Percentiles rank a stretch among this genome's conserved stretches.
Evolutionary conservation across 2,888 invertebrate species (phyloP).

Genomic region (Allolobophora icterica): DNA sequence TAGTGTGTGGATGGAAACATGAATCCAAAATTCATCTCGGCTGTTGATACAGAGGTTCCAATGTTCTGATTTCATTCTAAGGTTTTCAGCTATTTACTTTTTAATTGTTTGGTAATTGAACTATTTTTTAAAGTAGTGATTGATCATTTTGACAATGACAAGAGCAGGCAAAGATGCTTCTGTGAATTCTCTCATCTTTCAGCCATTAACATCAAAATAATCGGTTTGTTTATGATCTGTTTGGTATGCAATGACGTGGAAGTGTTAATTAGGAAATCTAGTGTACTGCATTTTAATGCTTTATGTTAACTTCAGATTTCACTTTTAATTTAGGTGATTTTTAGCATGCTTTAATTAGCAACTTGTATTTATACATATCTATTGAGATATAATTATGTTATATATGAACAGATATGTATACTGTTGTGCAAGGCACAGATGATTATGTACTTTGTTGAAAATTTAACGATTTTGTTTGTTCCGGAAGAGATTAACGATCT

Average conservation of each 20-base stretch:
- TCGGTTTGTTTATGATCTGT: neutral
- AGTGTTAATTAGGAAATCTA: neutral
- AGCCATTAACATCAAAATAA: neutral
- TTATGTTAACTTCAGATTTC: constrained; percentile 5
- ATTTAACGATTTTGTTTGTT: constrained; percentile 10
- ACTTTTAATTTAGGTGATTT: constrained; percentile 13
- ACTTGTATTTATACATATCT: neutral
- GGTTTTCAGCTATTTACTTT: neutral
- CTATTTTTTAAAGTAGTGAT: neutral
- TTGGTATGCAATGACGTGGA: neutral
- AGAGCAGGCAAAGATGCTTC: neutral
- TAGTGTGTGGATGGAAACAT: no score
- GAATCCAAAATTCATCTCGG: neutral
- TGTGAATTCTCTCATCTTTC: neutral
- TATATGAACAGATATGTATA: neutral
- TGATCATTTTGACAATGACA: neutral
- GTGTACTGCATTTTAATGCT: neutral
- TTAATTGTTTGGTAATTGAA: neutral
- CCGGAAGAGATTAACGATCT: constrained; percentile 11
- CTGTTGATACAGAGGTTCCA: neutral
- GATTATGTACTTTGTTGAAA: neutral
- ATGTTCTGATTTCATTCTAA: neutral
- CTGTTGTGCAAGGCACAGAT: neutral
- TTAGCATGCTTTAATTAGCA: neutral
- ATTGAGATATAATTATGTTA: neutral